phyloP scores from a whole-genome alignment of 2,797 vertebrate species.

The Chaunax sp. region DNA sequence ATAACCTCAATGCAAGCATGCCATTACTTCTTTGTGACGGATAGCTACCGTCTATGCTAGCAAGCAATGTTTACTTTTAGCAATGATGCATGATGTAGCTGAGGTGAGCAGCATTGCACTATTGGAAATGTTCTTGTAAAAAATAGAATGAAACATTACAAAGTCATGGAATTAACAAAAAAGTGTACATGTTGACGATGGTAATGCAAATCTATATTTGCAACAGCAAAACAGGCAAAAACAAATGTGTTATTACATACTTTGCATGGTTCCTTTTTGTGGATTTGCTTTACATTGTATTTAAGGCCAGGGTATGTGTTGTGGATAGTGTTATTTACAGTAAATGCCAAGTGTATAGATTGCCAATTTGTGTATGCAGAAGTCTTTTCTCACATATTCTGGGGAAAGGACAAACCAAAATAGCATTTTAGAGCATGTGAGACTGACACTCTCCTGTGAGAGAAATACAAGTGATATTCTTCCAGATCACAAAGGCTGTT shows the following conservation, averaged over 20 bases:
- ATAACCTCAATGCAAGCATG: neutral
- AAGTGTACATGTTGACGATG: neutral
- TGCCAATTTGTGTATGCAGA: neutral
- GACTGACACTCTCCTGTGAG: slow-evolving; percentile 9
- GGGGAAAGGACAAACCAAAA: slow-evolving; percentile 9
- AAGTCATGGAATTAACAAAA: neutral
- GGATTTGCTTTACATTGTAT: neutral
- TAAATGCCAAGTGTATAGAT: slow-evolving; percentile 3
- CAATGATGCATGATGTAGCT: neutral
- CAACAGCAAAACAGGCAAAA: neutral
- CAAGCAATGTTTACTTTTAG: neutral
- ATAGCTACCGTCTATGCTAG: neutral
- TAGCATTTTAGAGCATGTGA: slow-evolving; percentile 15
- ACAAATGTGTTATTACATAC: neutral
- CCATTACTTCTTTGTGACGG: neutral
- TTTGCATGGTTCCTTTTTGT: neutral
- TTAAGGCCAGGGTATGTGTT: neutral
- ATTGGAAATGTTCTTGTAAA: neutral
- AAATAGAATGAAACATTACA: neutral
- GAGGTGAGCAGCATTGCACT: too few relatives aligned
- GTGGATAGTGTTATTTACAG: neutral
- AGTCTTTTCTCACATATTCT: slow-evolving; percentile 14
- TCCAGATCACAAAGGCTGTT: slow-evolving; percentile 18
- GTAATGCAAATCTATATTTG: neutral
- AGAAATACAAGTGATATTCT: slow-evolving; percentile 9